These are phyloP conservation scores for Megaustenia siamemsis DNA, from an alignment of 2,888 invertebrate genomes.

Conservation along the genomic window DNA sequence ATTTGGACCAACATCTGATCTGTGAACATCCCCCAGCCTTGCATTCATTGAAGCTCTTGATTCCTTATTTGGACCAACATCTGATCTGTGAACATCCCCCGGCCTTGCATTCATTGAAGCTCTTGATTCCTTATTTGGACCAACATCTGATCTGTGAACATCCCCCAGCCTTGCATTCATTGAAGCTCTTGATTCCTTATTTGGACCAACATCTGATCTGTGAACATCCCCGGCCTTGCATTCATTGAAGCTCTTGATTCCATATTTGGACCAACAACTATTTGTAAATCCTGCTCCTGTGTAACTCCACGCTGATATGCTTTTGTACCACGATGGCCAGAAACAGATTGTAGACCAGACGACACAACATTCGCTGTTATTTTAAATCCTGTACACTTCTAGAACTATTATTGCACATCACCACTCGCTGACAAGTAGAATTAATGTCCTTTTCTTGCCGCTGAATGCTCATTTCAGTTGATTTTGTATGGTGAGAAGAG, in stretches of 20 bases:
- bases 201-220: too few relatives aligned
- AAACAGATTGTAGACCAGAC: not conserved
- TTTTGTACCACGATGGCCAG: not conserved
- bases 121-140: too few relatives aligned
- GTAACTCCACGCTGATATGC: not conserved
- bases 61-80: too few relatives aligned
- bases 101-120: too few relatives aligned
- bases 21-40: too few relatives aligned
- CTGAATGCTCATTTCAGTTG: not conserved
- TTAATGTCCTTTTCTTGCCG: not conserved
- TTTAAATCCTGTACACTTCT: constrained; percentile 36
- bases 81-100: too few relatives aligned
- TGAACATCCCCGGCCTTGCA: constrained; percentile 38
- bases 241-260: constrained; percentile 3
- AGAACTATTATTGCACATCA: constrained; percentile 13
- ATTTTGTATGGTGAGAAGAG: not conserved
- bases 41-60: too few relatives aligned
- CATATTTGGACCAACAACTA: not conserved
- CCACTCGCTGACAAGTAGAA: constrained; percentile 25
- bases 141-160: too few relatives aligned
- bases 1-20: too few relatives aligned
- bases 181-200: too few relatives aligned
- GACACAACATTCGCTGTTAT: constrained; percentile 36
- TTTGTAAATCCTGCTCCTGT: not conserved
- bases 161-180: too few relatives aligned